Percentiles rank a stretch among this genome's conserved stretches.
phyloP scores from a whole-genome alignment of 1,140 invertebrate species.

The Drosophila ohnishii region DNA sequence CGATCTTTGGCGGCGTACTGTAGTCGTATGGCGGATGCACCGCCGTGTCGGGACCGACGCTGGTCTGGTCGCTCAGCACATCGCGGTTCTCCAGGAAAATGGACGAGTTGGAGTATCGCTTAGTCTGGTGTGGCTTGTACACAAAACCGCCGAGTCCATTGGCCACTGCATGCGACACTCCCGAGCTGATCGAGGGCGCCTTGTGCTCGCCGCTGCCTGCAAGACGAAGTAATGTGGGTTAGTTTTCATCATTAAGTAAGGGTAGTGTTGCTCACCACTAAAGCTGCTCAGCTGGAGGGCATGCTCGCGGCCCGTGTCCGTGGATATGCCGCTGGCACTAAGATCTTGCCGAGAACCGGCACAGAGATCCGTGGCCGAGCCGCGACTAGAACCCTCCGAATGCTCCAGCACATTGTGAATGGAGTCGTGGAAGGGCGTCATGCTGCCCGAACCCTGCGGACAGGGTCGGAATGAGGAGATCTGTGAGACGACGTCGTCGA shows the following conservation, averaged over 20 bases:
- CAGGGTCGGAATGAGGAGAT: constrained; percentile 82
- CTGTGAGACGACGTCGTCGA: constrained; percentile 82
- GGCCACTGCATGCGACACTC: constrained; percentile 76
- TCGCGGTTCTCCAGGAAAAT: constrained; percentile 83
- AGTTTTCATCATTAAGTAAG: not conserved
- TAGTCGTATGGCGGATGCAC: constrained; percentile 68
- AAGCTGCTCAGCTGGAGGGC: constrained; percentile 77
- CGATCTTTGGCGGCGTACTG: constrained; percentile 76
- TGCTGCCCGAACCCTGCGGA: constrained; percentile 81
- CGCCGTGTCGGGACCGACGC: constrained; percentile 51
- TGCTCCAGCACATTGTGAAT: constrained; percentile 82
- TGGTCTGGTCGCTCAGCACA: constrained; percentile 78
- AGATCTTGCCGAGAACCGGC: constrained; percentile 78
- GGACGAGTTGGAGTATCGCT: constrained; percentile 81
- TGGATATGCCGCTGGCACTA: constrained; percentile 77
- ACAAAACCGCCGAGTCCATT: constrained; percentile 77
- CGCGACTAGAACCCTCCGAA: constrained; percentile 75
- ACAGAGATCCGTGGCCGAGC: constrained; percentile 75
- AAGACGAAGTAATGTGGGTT: not conserved
- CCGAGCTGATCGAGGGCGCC: constrained; percentile 75
- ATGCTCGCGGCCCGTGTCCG: constrained; percentile 77
- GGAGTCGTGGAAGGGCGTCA: constrained; percentile 83
- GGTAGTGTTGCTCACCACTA: constrained; percentile 56
- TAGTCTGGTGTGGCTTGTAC: constrained; percentile 75
- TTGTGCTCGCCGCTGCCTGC: constrained; percentile 78